These are phyloP conservation scores for Epizoanthus fatuus DNA, from an alignment of 92 coral and sea anemone genomes.

Conservation along the genomic window DNA sequence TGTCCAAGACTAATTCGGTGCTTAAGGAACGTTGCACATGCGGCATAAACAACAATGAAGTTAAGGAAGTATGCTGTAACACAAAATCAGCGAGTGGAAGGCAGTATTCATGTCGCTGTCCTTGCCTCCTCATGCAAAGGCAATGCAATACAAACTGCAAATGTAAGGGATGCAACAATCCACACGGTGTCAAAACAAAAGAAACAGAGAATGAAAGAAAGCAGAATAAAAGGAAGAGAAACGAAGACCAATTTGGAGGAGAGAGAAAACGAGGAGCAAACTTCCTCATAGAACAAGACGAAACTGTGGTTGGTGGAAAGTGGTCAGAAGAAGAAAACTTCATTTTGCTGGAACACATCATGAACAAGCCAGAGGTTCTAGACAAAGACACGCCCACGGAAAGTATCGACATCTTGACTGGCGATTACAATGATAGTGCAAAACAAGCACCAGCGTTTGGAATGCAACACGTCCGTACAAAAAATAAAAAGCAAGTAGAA, in stretches of 20 bases:
- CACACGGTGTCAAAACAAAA: conserved; percentile 38
- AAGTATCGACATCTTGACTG: conserved; percentile 28
- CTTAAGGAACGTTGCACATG: conserved; percentile 46
- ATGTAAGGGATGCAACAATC: conserved; percentile 63
- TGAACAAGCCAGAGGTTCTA: conserved; percentile 42
- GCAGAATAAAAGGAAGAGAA: conserved; percentile 32
- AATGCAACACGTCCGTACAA: conserved; percentile 21
- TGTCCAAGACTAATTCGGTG: background rate
- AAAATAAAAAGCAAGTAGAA: conserved; percentile 43
- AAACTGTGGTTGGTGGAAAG: conserved; percentile 42
- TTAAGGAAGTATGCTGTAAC: conserved; percentile 41
- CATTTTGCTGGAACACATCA: conserved; percentile 50
- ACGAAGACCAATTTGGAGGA: conserved; percentile 47
- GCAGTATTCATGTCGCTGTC: conserved; percentile 64
- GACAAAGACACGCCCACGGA: conserved; percentile 19
- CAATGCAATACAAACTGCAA: conserved; percentile 55
- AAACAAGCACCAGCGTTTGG: conserved; percentile 34
- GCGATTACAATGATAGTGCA: conserved; percentile 46
- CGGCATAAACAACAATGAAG: conserved; percentile 62
- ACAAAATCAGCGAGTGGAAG: conserved; percentile 36
- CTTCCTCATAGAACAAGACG: conserved; percentile 47
- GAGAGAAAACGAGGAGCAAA: conserved; percentile 49
- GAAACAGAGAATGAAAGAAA: background rate
- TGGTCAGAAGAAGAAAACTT: conserved; percentile 71
- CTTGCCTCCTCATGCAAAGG: conserved; percentile 50